phyloP scores from a whole-genome alignment of 2,888 invertebrate genomes.

The Papilio protenor region DNA sequence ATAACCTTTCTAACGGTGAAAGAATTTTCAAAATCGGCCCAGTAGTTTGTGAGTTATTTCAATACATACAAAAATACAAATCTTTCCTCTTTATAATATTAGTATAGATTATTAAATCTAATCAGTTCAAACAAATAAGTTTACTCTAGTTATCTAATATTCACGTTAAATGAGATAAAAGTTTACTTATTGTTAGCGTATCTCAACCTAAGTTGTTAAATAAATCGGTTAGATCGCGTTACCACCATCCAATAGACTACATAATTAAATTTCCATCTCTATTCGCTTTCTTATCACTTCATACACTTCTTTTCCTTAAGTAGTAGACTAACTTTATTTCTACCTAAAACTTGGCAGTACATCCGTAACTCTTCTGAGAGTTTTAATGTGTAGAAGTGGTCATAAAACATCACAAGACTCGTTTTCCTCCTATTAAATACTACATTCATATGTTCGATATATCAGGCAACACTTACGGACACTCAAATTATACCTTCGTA shows the following conservation, averaged over 20 bases:
- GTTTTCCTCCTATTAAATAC: constrained; percentile 2
- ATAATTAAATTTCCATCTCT: background rate
- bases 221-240: no score
- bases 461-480: constrained; percentile 38
- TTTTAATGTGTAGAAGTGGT: background rate
- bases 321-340: background rate
- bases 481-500: constrained; percentile 47
- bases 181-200: no score
- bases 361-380: background rate
- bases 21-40: no score
- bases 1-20: no score
- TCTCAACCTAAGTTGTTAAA: no score
- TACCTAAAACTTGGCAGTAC: background rate
- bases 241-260: background rate
- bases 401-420: background rate
- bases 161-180: no score
- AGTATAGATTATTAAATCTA: no score
- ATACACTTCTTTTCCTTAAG: background rate
- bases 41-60: no score
- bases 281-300: background rate
- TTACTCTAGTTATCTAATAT: no score
- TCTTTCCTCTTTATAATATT: no score
- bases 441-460: constrained; percentile 34
- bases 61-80: no score
- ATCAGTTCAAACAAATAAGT: no score